These are phyloP conservation scores for Drosophila navojoa DNA, from an alignment of 1,140 invertebrate genomes.

Conservation along the genomic window DNA sequence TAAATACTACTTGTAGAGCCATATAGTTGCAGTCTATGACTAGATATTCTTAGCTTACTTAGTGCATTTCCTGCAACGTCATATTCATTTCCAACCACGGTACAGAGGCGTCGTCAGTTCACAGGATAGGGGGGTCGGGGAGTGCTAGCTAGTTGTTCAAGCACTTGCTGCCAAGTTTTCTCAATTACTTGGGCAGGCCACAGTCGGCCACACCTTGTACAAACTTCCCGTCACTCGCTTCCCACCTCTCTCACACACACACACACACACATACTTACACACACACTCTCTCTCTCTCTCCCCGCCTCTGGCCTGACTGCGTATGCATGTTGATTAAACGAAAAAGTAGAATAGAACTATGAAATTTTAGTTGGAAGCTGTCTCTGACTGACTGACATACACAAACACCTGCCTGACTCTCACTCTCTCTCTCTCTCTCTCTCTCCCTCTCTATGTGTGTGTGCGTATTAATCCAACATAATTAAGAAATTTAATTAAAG, in stretches of 20 bases:
- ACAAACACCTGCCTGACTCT: neutral
- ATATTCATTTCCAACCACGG: no score
- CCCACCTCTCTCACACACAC: no score
- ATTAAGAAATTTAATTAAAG: slow-evolving; percentile 83
- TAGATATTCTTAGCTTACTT: no score
- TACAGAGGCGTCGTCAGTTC: no score
- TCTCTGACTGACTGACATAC: slow-evolving; percentile 10
- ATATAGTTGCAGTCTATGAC: no score
- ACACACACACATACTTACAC: no score
- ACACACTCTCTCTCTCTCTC: no score
- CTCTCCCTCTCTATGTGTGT: slow-evolving; percentile 1
- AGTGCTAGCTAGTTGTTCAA: neutral
- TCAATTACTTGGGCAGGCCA: slow-evolving; percentile 65
- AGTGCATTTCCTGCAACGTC: no score
- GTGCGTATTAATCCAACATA: slow-evolving; percentile 79
- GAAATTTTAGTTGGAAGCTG: slow-evolving; percentile 52
- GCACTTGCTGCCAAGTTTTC: slow-evolving; percentile 75
- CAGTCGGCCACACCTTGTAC: slow-evolving; percentile 15
- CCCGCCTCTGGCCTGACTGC: slow-evolving; percentile 27
- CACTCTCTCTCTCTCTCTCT: neutral
- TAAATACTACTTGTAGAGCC: no score
- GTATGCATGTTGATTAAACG: slow-evolving; percentile 74
- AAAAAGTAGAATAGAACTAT: slow-evolving; percentile 75
- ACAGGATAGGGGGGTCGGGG: neutral
- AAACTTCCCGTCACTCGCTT: neutral